Conservation (phyloP, 2,113 vertebrate genomes). For the Ammodramus savannarum region DNA sequence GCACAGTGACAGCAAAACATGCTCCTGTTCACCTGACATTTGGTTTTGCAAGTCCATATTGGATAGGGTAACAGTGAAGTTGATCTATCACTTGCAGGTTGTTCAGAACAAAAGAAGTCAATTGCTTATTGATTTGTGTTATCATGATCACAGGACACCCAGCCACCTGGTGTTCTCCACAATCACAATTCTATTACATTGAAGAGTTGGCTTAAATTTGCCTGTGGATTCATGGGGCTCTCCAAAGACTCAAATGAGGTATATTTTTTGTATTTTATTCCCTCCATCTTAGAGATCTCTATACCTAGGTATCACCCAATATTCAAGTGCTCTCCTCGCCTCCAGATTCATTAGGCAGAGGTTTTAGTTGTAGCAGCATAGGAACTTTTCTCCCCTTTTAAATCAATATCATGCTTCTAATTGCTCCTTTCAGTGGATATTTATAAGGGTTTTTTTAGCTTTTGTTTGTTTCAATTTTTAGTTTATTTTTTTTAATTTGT, state of each 20-base stretch:
- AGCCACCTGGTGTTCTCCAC: accelerated
- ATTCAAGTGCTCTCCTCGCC: neutral
- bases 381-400: neutral
- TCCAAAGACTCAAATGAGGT: neutral
- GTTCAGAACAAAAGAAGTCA: conserved; percentile 25
- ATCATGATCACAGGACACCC: neutral
- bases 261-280: neutral
- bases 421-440: neutral
- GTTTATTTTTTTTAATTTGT: neutral
- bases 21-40: neutral
- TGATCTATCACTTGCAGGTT: conserved; percentile 1
- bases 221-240: neutral
- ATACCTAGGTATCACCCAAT: accelerated
- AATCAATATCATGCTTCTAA: neutral
- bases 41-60: neutral
- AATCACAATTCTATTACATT: neutral
- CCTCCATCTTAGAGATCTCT: neutral
- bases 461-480: neutral
- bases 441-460: neutral
- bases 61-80: neutral
- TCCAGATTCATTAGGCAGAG: neutral
- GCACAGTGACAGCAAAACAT: neutral
- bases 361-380: neutral
- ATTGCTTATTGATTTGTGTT: conserved; percentile 27
- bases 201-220: neutral